These are phyloP conservation scores for Ochropleura plecta DNA, from an alignment of 2,888 invertebrate species.

Conservation along the genomic window DNA sequence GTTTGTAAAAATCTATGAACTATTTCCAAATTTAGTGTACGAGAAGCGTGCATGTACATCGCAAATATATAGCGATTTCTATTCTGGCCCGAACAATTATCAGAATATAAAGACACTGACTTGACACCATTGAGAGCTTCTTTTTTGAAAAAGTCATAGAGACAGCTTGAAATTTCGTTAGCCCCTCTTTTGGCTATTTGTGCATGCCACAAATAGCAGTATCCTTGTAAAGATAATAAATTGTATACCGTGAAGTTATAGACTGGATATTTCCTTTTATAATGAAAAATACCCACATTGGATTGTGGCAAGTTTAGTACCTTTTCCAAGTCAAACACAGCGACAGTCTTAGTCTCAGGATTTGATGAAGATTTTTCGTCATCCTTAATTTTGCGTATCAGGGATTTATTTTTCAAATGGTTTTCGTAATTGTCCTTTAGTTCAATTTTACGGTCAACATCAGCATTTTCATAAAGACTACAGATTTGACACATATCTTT, in stretches of 20 bases:
- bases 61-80: no score
- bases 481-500: no score
- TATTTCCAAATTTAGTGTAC: neutral
- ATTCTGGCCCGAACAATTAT: no score
- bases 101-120: no score
- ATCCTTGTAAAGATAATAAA: neutral
- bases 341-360: neutral
- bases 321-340: neutral
- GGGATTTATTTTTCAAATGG: no score
- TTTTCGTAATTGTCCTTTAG: no score
- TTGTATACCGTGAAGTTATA: conserved; percentile 2
- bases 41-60: no score
- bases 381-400: neutral
- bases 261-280: neutral
- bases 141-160: no score
- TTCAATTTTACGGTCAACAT: no score
- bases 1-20: neutral
- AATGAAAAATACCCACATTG: neutral
- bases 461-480: no score
- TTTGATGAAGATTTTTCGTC: neutral
- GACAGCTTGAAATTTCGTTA: no score
- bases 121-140: no score
- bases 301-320: conserved; percentile 1
- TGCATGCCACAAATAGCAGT: neutral
- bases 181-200: neutral